Evolutionary conservation across 2,797 vertebrate species (phyloP).

Genomic region (Amblyopsis hoosieri): DNA sequence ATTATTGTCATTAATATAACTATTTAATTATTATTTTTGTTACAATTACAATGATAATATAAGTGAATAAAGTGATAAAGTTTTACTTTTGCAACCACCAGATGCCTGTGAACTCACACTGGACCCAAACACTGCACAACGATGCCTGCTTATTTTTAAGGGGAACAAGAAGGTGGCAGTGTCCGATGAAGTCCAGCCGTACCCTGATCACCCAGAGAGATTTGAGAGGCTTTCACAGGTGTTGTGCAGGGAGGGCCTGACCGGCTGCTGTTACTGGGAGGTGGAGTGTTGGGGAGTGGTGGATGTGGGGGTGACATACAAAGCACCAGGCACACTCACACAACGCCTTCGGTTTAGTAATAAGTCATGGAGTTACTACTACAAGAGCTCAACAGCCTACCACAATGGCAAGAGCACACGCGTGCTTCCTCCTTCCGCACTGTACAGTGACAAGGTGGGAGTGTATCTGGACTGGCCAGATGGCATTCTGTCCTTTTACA

Average conservation of each 20-base stretch:
- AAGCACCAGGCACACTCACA: conserved; percentile 8
- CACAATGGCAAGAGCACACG: conserved; percentile 6
- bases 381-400: neutral
- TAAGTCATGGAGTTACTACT: conserved; percentile 21
- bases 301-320: conserved; percentile 12
- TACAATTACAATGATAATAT: no score
- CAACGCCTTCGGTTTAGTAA: conserved; percentile 7
- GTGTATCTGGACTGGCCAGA: conserved; percentile 36
- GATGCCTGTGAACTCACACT: conserved; percentile 32
- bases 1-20: no score
- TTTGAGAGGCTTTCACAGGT: conserved; percentile 21
- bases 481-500: conserved; percentile 22
- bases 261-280: conserved; percentile 32
- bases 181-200: neutral
- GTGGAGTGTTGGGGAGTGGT: conserved; percentile 12
- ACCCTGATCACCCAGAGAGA: conserved; percentile 27
- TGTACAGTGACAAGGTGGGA: neutral
- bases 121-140: conserved; percentile 25
- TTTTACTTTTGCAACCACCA: neutral
- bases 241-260: conserved; percentile 24
- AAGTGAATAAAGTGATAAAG: no score
- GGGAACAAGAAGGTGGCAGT: conserved; percentile 4
- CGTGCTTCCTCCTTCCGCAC: accelerated
- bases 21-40: no score
- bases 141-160: conserved; percentile 9